phyloP scores from a whole-genome alignment of 2,888 invertebrate genomes.

The Strigamia crassipes region DNA sequence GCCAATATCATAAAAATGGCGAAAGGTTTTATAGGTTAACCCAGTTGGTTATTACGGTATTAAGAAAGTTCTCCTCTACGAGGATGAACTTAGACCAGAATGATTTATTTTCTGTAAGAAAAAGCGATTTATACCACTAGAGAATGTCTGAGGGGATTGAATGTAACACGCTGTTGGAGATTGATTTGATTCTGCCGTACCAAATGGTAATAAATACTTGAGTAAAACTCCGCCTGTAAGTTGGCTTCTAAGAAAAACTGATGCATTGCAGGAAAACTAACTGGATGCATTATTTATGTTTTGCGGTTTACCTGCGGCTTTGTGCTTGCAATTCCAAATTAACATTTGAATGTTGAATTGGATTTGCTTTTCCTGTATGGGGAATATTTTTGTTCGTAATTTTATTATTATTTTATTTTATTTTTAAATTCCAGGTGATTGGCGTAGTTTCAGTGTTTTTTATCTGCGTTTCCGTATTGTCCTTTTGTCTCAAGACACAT shows the following conservation, averaged over 20 bases:
- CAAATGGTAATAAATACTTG: conserved; percentile 9
- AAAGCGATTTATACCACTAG: background rate
- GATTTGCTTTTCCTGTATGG: background rate
- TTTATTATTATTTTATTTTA: background rate
- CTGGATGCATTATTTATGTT: background rate
- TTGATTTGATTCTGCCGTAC: background rate
- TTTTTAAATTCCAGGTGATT: conserved; percentile 72
- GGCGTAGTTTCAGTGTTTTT: conserved; percentile 99
- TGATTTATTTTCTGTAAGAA: background rate
- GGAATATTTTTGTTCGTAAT: background rate
- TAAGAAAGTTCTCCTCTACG: background rate
- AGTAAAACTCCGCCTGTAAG: background rate
- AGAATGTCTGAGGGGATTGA: background rate
- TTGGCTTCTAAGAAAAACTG: background rate
- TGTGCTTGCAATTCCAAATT: background rate
- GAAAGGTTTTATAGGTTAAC: background rate
- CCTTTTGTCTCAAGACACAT: conserved; percentile 99
- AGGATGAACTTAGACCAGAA: background rate
- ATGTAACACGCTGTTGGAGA: conserved; percentile 10
- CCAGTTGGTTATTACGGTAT: background rate
- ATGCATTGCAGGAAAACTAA: background rate
- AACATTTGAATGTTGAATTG: background rate
- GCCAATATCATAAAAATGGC: background rate
- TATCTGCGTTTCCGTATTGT: conserved; percentile 98
- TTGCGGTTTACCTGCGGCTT: background rate